phyloP scores from a whole-genome alignment of 2,797 vertebrate species.

The Tenualosa thibaudeaui region DNA sequence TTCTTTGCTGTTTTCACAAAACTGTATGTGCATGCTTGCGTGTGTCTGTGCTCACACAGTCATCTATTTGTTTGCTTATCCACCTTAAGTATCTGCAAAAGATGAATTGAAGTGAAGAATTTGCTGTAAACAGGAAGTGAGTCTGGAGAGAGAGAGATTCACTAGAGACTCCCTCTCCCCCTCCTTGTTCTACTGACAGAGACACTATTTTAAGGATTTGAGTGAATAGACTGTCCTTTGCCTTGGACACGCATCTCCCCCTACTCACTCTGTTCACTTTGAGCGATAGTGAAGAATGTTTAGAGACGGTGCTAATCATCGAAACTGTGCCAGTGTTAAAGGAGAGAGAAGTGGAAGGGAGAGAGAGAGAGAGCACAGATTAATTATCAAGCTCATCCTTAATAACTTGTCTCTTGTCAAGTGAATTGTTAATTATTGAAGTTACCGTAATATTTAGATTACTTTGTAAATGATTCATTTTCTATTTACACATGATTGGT shows the following conservation, averaged over 20 bases:
- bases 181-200: conserved; percentile 14
- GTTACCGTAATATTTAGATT: background rate
- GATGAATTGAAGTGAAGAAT: background rate
- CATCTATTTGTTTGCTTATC: background rate
- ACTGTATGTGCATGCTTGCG: background rate
- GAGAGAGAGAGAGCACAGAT: background rate
- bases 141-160: conserved; percentile 6
- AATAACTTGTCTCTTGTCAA: conserved; percentile 4
- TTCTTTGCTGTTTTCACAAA: background rate
- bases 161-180: background rate
- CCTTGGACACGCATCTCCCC: background rate
- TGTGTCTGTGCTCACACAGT: conserved; percentile 1
- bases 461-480: background rate
- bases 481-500: background rate
- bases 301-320: background rate
- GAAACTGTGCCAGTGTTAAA: background rate
- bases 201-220: background rate
- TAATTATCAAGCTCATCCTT: conserved; percentile 15
- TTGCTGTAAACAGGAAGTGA: conserved; percentile 1
- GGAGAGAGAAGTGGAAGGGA: background rate
- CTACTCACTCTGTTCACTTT: background rate
- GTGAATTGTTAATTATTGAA: conserved; percentile 19
- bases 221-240: background rate
- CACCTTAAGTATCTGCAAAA: background rate
- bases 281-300: background rate